These are phyloP conservation scores for Bungarus multicinctus DNA, from an alignment of 2,113 vertebrate genomes.

Conservation along the genomic window DNA sequence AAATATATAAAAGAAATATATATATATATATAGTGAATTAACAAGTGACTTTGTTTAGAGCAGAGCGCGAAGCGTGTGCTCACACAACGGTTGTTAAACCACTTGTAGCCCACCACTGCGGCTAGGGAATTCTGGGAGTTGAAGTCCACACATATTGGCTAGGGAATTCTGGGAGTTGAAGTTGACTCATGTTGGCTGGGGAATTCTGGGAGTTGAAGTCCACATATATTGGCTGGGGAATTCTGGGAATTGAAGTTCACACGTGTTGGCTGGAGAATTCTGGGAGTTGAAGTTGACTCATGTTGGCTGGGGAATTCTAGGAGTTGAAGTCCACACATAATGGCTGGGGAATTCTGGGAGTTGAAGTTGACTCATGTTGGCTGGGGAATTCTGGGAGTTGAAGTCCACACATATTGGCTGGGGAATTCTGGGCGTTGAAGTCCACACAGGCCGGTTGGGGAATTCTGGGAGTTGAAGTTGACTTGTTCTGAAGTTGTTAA, in stretches of 20 bases:
- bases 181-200: neutral
- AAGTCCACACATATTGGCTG: neutral
- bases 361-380: too few relatives aligned
- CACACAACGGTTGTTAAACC: too few relatives aligned
- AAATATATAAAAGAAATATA: conserved; percentile 1
- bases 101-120: too few relatives aligned
- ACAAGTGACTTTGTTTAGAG: neutral
- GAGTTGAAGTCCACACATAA: neutral
- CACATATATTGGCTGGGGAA: too few relatives aligned
- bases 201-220: neutral
- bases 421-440: neutral
- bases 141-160: neutral
- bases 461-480: neutral
- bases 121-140: neutral
- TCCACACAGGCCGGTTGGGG: too few relatives aligned
- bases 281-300: neutral
- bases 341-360: too few relatives aligned
- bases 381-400: neutral
- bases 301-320: neutral
- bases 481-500: neutral
- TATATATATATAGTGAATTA: neutral
- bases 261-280: too few relatives aligned
- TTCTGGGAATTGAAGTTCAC: neutral
- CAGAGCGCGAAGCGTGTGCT: too few relatives aligned
- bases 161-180: neutral